These are phyloP conservation scores for Argentina silus DNA, from an alignment of 2,797 vertebrate genomes.

Conservation along the genomic window DNA sequence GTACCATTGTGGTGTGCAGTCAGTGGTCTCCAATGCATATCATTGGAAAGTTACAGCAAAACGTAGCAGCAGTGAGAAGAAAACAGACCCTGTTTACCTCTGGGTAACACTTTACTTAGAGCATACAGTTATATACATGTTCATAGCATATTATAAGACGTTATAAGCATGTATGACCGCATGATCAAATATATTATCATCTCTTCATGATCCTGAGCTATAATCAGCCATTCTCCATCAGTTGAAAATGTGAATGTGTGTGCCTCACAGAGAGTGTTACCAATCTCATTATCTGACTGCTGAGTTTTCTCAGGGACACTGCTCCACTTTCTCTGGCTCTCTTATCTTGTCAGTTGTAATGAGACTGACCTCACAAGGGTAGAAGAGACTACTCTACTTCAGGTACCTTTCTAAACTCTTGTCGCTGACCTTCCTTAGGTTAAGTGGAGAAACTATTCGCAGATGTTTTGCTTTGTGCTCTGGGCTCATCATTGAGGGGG, in stretches of 20 bases:
- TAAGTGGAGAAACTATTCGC: background rate
- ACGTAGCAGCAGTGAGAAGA: conserved; percentile 9
- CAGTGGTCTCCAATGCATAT: background rate
- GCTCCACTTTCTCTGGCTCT: background rate
- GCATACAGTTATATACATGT: too few species aligned
- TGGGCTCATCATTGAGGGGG: conserved; percentile 1
- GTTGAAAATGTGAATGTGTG: too few species aligned
- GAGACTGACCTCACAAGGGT: background rate
- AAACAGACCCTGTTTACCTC: background rate
- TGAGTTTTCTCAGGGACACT: background rate
- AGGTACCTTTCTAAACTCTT: too few species aligned
- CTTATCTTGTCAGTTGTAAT: background rate
- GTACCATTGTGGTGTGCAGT: background rate
- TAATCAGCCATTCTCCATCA: too few species aligned
- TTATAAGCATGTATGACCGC: too few species aligned
- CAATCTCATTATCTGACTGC: background rate
- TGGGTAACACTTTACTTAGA: too few species aligned
- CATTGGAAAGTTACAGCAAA: conserved; percentile 9
- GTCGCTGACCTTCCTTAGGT: background rate
- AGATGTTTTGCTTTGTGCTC: background rate
- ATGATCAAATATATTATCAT: too few species aligned
- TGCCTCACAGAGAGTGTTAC: background rate
- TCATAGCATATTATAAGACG: too few species aligned
- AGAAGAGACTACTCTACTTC: too few species aligned
- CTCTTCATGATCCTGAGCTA: too few species aligned